Evolutionary conservation across 2,797 vertebrate genomes (phyloP), one percentile per base, ranked within the genome.

Genomic region (Eulemur mongoz): DNA sequence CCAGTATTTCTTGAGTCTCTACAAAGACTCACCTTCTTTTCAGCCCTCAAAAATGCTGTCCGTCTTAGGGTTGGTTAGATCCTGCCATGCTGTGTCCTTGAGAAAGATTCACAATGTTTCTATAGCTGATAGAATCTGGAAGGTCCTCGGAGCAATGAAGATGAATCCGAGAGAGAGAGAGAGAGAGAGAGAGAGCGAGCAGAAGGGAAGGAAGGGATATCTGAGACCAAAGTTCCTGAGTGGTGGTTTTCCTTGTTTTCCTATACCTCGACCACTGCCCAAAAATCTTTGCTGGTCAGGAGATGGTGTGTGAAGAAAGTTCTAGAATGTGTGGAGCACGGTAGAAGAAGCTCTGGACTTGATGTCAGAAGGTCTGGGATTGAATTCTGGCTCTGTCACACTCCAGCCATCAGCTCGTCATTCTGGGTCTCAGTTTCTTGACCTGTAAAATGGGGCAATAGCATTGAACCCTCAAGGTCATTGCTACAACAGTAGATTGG

Each of bases 321-420:
- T 32, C 20, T 6, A 2, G 32, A 23, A 52, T 3, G 13, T 15
- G 8, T 14, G 30, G 83, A 57, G 17, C 22, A 0, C 10, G 18
- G 23, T 8, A 10, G 57, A 43, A 50, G 67, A 70, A 73, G 45
- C 35, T 63, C 50, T 9, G 25, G 30, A 45, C 27, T 59, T 52
- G 59, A 40, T 7, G 3, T 57, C 22, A 13, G 88, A 38, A 61
- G 65, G 81, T 27, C 65, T 59, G 63, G 23, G 59, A 30, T 30
- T 50, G 70, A 54, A 13, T 52, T 82, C 27, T n/a, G 72, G 30
- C 78, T 93, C 65, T n/a, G 23, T 43, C 23, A 32, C 1, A 43
- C 0, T 11, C 70, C 0, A 3, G 15, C 52, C 25, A 5, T 30
- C 5, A 2, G 22, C 23, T n/a, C 6, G 7, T 43, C 3, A 3